These are phyloP conservation scores for Apocheima hispidaria DNA, from an alignment of 2,888 invertebrate genomes.

Conservation along the genomic window DNA sequence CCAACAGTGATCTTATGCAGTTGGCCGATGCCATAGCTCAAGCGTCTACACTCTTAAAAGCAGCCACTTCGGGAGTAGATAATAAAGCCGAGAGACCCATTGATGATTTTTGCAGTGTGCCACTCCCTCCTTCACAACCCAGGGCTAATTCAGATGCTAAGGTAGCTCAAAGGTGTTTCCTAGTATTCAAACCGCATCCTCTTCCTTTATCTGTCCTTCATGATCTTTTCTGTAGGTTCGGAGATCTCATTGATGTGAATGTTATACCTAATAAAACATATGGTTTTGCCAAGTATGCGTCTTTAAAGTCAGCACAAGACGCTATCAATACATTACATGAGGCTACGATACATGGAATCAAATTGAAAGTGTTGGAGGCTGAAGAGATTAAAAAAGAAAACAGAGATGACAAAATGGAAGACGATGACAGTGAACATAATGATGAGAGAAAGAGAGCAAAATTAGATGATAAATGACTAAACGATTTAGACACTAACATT, in stretches of 20 bases:
- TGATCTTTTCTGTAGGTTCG: conserved; percentile 96
- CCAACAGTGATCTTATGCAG: conserved; percentile 86
- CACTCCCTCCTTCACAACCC: conserved; percentile 90
- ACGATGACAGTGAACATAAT: conserved; percentile 56
- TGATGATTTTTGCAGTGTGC: conserved; percentile 86
- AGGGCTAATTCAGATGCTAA: conserved; percentile 87
- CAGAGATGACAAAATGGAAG: conserved; percentile 56
- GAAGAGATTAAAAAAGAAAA: conserved; percentile 88
- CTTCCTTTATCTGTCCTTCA: conserved; percentile 91
- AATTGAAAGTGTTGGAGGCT: conserved; percentile 95
- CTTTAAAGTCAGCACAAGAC: conserved; percentile 90
- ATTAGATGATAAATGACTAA: conserved; percentile 46
- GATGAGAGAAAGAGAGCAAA: conserved; percentile 67
- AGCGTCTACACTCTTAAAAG: conserved; percentile 91
- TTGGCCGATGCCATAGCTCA: conserved; percentile 92
- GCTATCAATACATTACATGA: conserved; percentile 92
- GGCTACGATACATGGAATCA: conserved; percentile 92
- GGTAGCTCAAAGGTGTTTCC: conserved; percentile 89
- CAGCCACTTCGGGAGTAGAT: conserved; percentile 77
- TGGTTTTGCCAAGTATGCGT: conserved; percentile 96
- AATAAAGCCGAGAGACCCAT: conserved; percentile 48
- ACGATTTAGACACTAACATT: conserved; percentile 12
- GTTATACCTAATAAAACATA: conserved; percentile 95
- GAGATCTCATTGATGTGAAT: conserved; percentile 95
- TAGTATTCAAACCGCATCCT: conserved; percentile 88